Base-by-base conservation (phyloP, 2,888 invertebrate genomes). In the Lordiphosa fenestrarum region DNA sequence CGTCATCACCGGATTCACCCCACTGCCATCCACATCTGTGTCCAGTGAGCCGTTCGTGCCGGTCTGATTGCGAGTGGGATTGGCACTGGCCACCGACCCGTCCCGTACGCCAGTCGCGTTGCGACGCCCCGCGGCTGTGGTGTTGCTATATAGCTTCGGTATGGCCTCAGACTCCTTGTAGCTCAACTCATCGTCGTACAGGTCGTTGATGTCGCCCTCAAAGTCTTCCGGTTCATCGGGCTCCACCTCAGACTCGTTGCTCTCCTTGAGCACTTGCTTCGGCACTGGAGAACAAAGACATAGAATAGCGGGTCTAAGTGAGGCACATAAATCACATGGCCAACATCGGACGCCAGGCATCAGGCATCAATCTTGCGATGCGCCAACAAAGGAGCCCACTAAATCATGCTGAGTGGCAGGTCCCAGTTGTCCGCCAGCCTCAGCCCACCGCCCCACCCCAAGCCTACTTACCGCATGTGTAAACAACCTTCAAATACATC, bases 401-500 rank as follows among this genome's bases (percentile, higher is more conserved):
- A 69, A 74, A 73, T 73, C 73, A 73, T 53, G 56, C 36, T 61
- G 70, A 66, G 62, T 73, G 62, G 60, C 62, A 59, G 63, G 38
- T 36, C 53, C 48, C 52, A 55, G 23, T 57, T 44, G 25, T 21
- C 13, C 36, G 37, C 23, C 35, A 7, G 7, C 4, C n/a, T n/a
- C 19, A n/a, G n/a, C n/a, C n/a, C 3, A 2, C 19, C 19, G 3
- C 19, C 19, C 19, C 19, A 19, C 19, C 3, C 7, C 38, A 21
- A 25, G 21, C 35, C 42, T 51, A 92, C 94, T 93, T 90, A 96
- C 96, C 95, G 87, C 96, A 96, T 53, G 95, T 96, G 89, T 95
- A 95, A 86, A 95, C 95, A 75, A 96, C 95, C 91, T 95, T 95
- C 86, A 96, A 92, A 90, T 96, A 96, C 90, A 95, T 95, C 85